phyloP scores from a whole-genome alignment of 92 coral and sea anemone genomes.

The Pocillopora grandis region DNA sequence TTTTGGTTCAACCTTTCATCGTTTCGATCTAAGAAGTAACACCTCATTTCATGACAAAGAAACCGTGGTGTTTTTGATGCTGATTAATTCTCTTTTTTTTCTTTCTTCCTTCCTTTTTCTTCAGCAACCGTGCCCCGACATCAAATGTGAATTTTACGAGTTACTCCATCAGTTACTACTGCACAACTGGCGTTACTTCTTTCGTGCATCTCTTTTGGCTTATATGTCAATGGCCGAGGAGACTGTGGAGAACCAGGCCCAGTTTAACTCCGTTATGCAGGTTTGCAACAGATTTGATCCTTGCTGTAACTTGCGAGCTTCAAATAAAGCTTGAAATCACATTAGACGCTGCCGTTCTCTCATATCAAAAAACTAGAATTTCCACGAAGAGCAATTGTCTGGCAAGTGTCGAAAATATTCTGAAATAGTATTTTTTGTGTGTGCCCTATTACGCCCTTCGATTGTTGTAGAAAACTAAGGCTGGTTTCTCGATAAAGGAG shows the following conservation, averaged over 20 bases:
- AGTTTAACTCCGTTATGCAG: slow-evolving; percentile 91
- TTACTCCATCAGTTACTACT: slow-evolving; percentile 88
- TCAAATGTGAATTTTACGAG: slow-evolving; percentile 94
- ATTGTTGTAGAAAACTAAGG: too few relatives aligned
- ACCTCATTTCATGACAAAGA: background rate
- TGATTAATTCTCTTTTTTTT: background rate
- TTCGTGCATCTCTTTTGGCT: slow-evolving; percentile 84
- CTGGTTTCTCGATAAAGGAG: too few relatives aligned
- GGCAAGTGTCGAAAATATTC: too few relatives aligned
- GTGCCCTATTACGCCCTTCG: too few relatives aligned
- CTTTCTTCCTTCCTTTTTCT: slow-evolving; percentile 23
- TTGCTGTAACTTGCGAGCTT: background rate
- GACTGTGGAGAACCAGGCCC: slow-evolving; percentile 84
- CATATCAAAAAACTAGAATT: background rate
- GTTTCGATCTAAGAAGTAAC: background rate
- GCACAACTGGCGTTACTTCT: slow-evolving; percentile 98
- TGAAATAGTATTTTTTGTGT: too few relatives aligned
- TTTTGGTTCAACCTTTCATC: too few relatives aligned
- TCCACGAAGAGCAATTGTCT: too few relatives aligned
- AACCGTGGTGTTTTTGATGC: background rate
- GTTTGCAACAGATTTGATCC: slow-evolving; percentile 32
- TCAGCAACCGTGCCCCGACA: slow-evolving; percentile 93
- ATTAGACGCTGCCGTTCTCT: background rate
- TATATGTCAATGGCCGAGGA: slow-evolving; percentile 81
- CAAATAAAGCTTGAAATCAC: background rate